phyloP scores from a whole-genome alignment of 2,113 vertebrate species.

The Mionectes macconnelli region DNA sequence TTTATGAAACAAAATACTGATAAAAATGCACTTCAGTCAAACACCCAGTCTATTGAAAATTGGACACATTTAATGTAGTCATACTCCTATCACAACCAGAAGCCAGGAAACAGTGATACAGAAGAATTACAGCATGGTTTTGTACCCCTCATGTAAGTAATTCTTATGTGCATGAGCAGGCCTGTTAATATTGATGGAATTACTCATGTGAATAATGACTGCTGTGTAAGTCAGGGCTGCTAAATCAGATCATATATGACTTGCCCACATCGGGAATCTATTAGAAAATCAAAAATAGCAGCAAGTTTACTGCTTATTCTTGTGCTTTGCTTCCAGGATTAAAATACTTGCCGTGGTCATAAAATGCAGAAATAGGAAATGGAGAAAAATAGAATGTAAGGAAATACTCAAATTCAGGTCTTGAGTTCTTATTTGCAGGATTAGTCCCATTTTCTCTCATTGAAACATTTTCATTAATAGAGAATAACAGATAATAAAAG shows the following conservation, averaged over 20 bases:
- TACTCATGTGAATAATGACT: background rate
- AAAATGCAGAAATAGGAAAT: background rate
- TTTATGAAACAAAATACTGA: conserved; percentile 2
- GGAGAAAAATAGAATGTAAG: background rate
- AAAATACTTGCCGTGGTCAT: background rate
- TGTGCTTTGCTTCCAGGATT: background rate
- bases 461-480: background rate
- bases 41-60: background rate
- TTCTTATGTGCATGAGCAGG: background rate
- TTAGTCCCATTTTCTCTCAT: background rate
- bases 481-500: background rate
- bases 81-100: background rate
- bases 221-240: background rate
- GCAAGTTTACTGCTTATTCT: background rate
- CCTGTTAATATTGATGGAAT: background rate
- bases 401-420: background rate
- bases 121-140: background rate
- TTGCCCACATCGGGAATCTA: background rate
- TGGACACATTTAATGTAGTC: background rate
- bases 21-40: background rate
- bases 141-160: background rate
- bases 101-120: background rate
- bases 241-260: background rate
- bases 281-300: background rate
- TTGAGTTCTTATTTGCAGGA: background rate